Percentiles rank a stretch among this genome's conserved stretches.
These are phyloP conservation scores for Standfussiana lucernea DNA, from an alignment of 2,888 invertebrate genomes.

Conservation along the genomic window DNA sequence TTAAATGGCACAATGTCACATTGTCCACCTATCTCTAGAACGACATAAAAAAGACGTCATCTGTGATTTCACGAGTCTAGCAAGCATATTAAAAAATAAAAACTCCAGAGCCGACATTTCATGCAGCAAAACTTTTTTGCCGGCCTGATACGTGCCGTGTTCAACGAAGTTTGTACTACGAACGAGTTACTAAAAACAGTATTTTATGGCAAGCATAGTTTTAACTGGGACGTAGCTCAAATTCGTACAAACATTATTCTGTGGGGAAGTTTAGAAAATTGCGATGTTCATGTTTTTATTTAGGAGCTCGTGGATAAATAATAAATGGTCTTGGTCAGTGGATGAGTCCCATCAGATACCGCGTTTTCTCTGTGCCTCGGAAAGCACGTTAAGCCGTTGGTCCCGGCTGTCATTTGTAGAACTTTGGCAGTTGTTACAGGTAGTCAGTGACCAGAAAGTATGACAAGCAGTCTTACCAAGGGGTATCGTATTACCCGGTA, in stretches of 20 bases:
- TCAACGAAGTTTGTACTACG: conserved; percentile 59
- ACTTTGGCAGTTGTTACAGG: too few relatives aligned
- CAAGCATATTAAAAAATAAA: conserved; percentile 44
- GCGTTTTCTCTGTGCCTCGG: too few relatives aligned
- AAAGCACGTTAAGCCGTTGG: too few relatives aligned
- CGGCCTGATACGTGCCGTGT: conserved; percentile 50
- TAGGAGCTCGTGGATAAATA: too few relatives aligned
- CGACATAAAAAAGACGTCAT: conserved; percentile 6
- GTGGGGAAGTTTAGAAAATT: conserved; percentile 39
- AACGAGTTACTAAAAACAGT: conserved; percentile 62
- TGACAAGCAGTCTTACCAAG: too few relatives aligned
- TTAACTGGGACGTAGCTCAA: conserved; percentile 55
- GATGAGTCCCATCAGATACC: too few relatives aligned
- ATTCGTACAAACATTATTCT: conserved; percentile 46
- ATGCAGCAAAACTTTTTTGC: conserved; percentile 60
- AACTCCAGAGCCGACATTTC: conserved; percentile 46
- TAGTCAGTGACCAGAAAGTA: too few relatives aligned
- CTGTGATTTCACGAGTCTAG: conserved; percentile 34
- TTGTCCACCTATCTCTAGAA: background rate
- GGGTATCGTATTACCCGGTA: too few relatives aligned
- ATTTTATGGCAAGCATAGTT: conserved; percentile 62
- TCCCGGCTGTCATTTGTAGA: too few relatives aligned
- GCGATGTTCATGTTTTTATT: conserved; percentile 6
- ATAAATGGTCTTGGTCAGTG: too few relatives aligned
- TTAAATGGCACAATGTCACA: background rate